A percentile compares a stretch with the other conserved stretches of the same genome.
These are phyloP conservation scores for Patella depressa DNA, from an alignment of 2,888 invertebrate genomes.

Conservation along the genomic window DNA sequence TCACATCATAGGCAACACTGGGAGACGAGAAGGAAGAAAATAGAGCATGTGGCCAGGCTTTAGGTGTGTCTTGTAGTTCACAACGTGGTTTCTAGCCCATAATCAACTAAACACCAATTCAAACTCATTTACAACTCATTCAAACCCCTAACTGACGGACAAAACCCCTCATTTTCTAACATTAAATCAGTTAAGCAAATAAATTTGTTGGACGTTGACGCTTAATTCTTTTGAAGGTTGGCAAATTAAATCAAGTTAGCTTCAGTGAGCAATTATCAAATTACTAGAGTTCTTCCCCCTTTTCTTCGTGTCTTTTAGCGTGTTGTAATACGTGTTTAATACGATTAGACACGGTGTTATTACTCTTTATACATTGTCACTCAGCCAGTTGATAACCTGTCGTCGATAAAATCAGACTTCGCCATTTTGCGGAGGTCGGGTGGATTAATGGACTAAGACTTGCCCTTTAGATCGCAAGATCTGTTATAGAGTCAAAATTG, in stretches of 20 bases:
- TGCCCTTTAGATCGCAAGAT: too few relatives aligned
- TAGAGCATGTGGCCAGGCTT: too few relatives aligned
- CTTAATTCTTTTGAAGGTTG: not conserved
- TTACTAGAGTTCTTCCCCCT: not conserved
- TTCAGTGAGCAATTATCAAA: slow-evolving; percentile 9
- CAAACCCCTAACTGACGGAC: not conserved
- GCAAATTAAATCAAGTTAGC: slow-evolving; percentile 2
- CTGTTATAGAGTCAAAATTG: too few relatives aligned
- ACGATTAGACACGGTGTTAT: not conserved
- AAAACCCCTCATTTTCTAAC: slow-evolving; percentile 1
- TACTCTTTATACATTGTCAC: not conserved
- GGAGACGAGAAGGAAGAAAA: too few relatives aligned
- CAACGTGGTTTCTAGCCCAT: too few relatives aligned
- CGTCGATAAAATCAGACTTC: too few relatives aligned
- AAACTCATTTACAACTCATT: too few relatives aligned
- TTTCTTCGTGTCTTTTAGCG: not conserved
- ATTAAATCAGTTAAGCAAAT: slow-evolving; percentile 2
- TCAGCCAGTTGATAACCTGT: not conserved
- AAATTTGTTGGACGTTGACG: slow-evolving; percentile 7
- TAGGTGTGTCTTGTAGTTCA: too few relatives aligned
- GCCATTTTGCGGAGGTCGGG: too few relatives aligned
- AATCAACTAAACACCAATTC: too few relatives aligned
- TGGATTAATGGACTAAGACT: too few relatives aligned
- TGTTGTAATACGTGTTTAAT: not conserved
- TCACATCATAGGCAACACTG: too few relatives aligned